phyloP scores from a whole-genome alignment of 2,797 vertebrate genomes.

The Thamnophis elegans region DNA sequence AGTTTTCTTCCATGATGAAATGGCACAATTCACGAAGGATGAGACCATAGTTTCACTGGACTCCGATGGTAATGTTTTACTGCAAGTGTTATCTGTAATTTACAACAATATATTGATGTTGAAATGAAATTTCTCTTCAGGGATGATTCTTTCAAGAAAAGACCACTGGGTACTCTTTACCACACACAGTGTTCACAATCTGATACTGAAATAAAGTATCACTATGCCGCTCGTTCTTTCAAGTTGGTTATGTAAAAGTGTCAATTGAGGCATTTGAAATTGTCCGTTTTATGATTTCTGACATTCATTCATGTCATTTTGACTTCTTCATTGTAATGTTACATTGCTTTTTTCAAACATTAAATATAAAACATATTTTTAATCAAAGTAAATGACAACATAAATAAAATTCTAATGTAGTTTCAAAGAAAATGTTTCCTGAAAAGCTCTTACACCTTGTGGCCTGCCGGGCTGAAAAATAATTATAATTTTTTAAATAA shows the following conservation, averaged over 20 bases:
- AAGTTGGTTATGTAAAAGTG: background rate
- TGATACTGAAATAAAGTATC: background rate
- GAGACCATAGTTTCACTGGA: background rate
- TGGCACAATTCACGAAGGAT: background rate
- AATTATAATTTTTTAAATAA: background rate
- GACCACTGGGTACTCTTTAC: background rate
- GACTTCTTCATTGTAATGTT: background rate
- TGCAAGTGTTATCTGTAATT: background rate
- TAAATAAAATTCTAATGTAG: background rate
- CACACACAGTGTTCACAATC: background rate
- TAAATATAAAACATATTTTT: background rate
- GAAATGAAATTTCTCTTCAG: background rate
- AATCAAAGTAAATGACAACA: background rate
- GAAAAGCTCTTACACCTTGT: background rate
- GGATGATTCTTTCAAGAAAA: background rate
- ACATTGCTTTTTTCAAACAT: background rate
- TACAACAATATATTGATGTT: background rate
- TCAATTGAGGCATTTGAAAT: background rate
- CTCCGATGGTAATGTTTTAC: background rate
- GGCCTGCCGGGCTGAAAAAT: background rate
- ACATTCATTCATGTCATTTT: background rate
- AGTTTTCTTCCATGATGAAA: background rate
- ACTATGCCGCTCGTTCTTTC: background rate
- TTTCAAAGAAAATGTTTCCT: background rate
- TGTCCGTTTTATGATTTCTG: background rate